Conservation (phyloP, 92 coral and sea anemone genomes). For the Anthopleura xanthogrammica region DNA sequence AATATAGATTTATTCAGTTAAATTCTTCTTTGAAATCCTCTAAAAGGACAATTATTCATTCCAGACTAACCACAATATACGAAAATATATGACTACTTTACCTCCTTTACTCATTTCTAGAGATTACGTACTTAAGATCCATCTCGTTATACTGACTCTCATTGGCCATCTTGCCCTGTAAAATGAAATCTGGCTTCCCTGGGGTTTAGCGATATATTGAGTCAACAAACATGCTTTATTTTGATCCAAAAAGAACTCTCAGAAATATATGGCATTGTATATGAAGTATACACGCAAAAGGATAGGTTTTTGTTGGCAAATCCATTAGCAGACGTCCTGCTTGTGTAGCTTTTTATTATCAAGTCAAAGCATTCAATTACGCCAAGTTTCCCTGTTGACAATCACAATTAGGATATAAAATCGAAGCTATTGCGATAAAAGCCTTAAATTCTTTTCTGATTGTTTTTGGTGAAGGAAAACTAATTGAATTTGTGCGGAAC, state of each 20-base stretch:
- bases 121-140: not conserved
- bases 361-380: slow-evolving; percentile 1
- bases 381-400: not conserved
- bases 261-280: not conserved
- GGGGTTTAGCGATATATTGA: not conserved
- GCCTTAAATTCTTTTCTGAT: slow-evolving; percentile 1
- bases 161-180: not conserved
- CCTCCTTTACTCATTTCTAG: not conserved
- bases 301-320: not conserved
- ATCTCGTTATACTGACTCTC: not conserved
- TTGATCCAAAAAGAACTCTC: not conserved
- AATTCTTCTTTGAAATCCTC: not conserved
- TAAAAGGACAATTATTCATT: not conserved
- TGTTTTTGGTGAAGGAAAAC: slow-evolving; percentile 2
- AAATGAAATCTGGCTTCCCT: not conserved
- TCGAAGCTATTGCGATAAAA: slow-evolving; percentile 1
- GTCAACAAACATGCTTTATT: not conserved
- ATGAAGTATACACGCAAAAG: not conserved
- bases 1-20: not conserved
- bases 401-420: not conserved
- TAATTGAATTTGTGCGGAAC: slow-evolving; percentile 11
- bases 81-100: slow-evolving; percentile 2
- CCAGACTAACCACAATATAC: not conserved
- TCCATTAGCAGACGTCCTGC: slow-evolving; percentile 4
- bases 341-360: not conserved